Evolutionary conservation across 1,140 invertebrate species (phyloP), one percentile per base, ranked within the genome.

Genomic region (Gonioctena quinquepunctata): DNA sequence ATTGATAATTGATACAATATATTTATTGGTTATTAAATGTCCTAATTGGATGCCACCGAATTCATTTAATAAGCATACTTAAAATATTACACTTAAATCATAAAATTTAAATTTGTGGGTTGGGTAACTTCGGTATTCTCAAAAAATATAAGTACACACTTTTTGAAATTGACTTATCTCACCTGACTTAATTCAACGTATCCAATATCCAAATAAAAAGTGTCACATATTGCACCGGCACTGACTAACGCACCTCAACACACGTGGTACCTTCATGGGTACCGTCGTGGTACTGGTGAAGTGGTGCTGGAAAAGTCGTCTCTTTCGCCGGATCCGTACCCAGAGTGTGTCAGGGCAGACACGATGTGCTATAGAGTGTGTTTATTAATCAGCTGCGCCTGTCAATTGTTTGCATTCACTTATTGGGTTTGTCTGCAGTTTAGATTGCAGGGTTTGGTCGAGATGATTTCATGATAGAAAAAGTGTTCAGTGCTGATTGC

Each of bases 211-310:
- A 42, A 42, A 42, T 42, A n/a, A 42, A 42, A 42, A 7, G 33
- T 19, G 5, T 61, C 62, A 64, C 62, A 64, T 64, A 25, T 13
- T 64, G 49, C n/a, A 48, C 28, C 16, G 25, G 23, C 42, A 64
- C 42, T n/a, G 11, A 64, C 19, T 49, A 49, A 64, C 26, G 62
- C 62, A 64, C 49, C 56, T 33, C 11, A 18, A 68, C 52, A 27
- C 66, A 56, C 66, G 66, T 69, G 60, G 50, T 70, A 70, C 68
- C 57, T 52, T 49, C 66, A 72, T 62, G 68, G 76, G 73, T 70
- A 70, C 69, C 70, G 73, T 76, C 74, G 71, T 73, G 76, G 72
- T 75, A 79, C 76, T 79, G 68, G 27, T 64, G 19, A 33, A 68
- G 28, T 57, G 67, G 64, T 64, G 11, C 57, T 56, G 52, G 25